Conservation (phyloP, 2,113 vertebrate genomes). For the Atrichornis clamosus region DNA sequence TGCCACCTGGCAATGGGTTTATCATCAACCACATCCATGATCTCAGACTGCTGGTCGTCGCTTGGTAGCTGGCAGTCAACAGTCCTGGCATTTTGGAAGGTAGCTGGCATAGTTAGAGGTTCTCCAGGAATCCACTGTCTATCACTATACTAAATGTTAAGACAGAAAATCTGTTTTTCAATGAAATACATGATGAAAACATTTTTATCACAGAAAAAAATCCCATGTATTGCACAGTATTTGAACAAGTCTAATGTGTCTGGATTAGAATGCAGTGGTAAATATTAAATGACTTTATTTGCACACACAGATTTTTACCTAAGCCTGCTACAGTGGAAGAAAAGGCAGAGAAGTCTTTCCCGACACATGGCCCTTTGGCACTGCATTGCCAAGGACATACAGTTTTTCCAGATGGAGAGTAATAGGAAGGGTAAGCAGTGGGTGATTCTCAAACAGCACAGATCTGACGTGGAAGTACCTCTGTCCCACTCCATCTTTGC, state of each 20-base stretch:
- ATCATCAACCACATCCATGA: conserved; percentile 41
- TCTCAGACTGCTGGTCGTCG: conserved; percentile 47
- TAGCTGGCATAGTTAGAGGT: conserved; percentile 61
- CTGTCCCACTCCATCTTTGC: background rate
- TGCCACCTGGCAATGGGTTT: conserved; percentile 80
- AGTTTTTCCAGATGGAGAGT: background rate
- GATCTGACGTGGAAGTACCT: rapidly evolving
- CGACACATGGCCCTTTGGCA: rapidly evolving
- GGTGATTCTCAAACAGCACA: background rate
- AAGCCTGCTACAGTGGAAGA: background rate
- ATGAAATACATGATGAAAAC: background rate
- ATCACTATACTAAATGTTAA: conserved; percentile 71
- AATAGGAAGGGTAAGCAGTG: background rate
- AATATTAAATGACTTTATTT: background rate
- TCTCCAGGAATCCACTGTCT: conserved; percentile 77
- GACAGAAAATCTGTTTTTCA: conserved; percentile 15
- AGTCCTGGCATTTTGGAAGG: conserved; percentile 72
- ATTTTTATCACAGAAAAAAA: background rate
- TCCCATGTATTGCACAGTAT: background rate
- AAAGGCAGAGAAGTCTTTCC: background rate
- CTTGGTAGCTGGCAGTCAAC: conserved; percentile 81
- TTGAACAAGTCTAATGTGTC: background rate
- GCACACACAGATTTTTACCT: background rate
- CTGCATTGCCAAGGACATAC: background rate
- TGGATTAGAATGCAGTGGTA: background rate